Base-by-base conservation (phyloP, 2,797 vertebrate genomes). In the Saguinus oedipus region DNA sequence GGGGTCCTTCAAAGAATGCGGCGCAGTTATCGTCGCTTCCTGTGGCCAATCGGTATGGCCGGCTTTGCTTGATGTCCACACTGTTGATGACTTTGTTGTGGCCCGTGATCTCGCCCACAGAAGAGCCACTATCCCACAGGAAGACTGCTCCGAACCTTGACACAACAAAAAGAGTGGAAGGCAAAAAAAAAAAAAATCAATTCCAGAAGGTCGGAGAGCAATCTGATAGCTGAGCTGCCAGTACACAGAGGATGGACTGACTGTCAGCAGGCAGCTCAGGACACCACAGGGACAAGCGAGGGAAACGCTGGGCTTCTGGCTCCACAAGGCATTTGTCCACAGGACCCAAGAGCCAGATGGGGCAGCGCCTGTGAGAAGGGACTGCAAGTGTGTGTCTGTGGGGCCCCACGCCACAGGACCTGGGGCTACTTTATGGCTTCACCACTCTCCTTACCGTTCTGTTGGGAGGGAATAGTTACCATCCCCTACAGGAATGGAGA, bases 21-120 rank as follows among this genome's bases (percentile, higher is more conserved):
- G 97, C 98, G 17, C 98, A 98, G 98, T 98, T 99, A 98, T 99
- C 99, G 17, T 99, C 99, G 0, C 99, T 99, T 97, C 98, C 99
- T 0, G 99, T 99, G 74, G 98, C 98, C 39, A 99, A 98, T 30
- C 99, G 99, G 97, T 99, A 99, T 0, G 99, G 99, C 42, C 99
- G 99, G 0, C 98, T 99, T 98, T 99, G 99, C 90, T 99, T 99
- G 12, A 99, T 98, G 98, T 99, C 99, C 81, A 99, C 99, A 0
- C 99, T 99, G 98, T 99, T 99, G 98, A 99, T 99, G 93, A 99
- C 96, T 98, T 99, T 99, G 97, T 98, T 98, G 98, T 99, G 99
- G 53, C 99, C 99, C 0, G 98, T 98, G 75, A 99, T 97, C 46
- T 99, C 99, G 0, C 99, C 99, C 68, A 99, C 99, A 0, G 99